Base-by-base conservation (phyloP, 2,113 vertebrate species). In the Corvus cornix region DNA sequence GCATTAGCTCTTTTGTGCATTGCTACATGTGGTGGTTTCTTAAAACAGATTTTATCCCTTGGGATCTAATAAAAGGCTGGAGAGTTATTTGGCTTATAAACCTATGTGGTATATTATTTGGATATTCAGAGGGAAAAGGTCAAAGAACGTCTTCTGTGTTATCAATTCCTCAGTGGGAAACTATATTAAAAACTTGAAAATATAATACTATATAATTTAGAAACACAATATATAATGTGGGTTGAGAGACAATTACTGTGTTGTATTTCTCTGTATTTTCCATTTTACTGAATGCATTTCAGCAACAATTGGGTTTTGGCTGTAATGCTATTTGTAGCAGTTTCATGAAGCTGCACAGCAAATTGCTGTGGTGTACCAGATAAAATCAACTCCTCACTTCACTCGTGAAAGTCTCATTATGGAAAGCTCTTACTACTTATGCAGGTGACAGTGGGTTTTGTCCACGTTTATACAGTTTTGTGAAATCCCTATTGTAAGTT, bases 201-300 rank as follows among this genome's bases (percentile, higher is more conserved):
- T 97, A 75, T 84, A 97, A 97, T 97, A 94, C 80, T 96, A 62
- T 97, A 91, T 98, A 96, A 97, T 98, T 98, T 97, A 94, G 96
- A 91, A 96, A 84, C 93, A 95, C 95, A 97, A 94, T 97, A 86
- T 96, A 67, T 96, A 95, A 93, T 97, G 97, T 96, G 95, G 96
- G 95, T 92, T 97, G 97, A 95, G 96, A 98, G 91, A 98, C 97
- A 98, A 98, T 97, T 97, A 94, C 94, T 96, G 88, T 96, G 88
- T 93, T 97, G 97, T 97, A 96, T 98, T 98, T 98, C 92, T 96
- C 84, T 96, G n/a, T 96, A 94, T 98, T 98, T 98, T 97, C 95
- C 94, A 95, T 97, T 97, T 97, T 97, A 92, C 96, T 75, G 96
- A 97, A 94, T 95, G 95, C 93, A 59, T 97, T 98, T 98, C 91